Evolutionary conservation across 2,797 vertebrate species (phyloP).

Genomic region (Pipistrellus pygmaeus): DNA sequence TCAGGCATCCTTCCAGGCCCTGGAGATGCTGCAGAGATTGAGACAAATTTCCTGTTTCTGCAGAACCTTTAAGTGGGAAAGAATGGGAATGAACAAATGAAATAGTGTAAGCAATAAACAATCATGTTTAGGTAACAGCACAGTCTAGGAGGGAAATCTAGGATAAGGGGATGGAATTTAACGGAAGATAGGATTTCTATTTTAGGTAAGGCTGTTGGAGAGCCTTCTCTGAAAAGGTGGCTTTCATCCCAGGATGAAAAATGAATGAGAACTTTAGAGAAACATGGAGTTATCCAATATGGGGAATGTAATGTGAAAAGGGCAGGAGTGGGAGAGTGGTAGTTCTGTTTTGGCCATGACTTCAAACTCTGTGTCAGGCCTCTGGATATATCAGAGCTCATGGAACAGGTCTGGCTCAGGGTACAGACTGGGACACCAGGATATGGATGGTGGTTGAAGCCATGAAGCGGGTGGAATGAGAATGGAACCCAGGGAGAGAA

Average conservation of each 20-base stretch:
- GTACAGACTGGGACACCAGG: neutral
- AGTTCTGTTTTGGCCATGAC: neutral
- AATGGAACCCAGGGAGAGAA: neutral
- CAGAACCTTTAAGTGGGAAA: neutral
- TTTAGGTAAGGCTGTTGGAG: slow-evolving; percentile 5
- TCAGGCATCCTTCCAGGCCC: neutral
- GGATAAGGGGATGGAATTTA: neutral
- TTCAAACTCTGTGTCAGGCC: neutral
- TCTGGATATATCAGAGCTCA: neutral
- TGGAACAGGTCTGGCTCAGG: neutral
- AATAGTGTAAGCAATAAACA: neutral
- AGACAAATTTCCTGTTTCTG: neutral
- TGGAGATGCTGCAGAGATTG: neutral
- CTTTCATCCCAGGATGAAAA: neutral
- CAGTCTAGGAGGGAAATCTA: neutral
- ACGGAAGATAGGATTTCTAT: neutral
- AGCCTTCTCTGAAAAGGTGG: slow-evolving; percentile 16
- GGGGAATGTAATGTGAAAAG: neutral
- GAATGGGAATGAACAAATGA: neutral
- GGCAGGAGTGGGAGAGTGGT: neutral
- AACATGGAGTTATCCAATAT: neutral
- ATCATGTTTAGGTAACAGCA: neutral
- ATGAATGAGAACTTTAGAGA: slow-evolving; percentile 14
- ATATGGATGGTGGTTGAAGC: neutral
- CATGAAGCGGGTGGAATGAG: neutral